A percentile compares a stretch with the other conserved stretches of the same genome.
Evolutionary conservation across 2,888 invertebrate species (phyloP).

Genomic region (Rhaphigaster nebulosa): DNA sequence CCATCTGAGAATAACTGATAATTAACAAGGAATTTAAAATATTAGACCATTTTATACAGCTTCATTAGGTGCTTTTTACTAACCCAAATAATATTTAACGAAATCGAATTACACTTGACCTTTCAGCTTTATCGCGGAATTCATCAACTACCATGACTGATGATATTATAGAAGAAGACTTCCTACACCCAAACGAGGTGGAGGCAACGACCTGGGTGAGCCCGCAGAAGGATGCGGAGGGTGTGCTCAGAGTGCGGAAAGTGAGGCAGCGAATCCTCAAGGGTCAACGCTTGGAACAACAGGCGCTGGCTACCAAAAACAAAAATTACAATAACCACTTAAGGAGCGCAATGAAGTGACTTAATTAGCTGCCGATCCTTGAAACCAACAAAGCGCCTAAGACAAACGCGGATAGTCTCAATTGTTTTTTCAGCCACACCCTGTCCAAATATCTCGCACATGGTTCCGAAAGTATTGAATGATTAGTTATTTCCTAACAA

Average conservation of each 20-base stretch:
- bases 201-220: background rate
- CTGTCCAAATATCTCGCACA: background rate
- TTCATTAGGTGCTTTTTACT: too few relatives aligned
- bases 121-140: background rate
- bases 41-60: too few relatives aligned
- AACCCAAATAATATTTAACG: too few relatives aligned
- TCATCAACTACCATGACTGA: background rate
- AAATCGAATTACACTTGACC: background rate
- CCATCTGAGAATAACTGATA: too few relatives aligned
- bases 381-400: background rate
- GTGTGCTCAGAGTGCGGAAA: conserved; percentile 9
- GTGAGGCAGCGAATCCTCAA: background rate
- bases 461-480: too few relatives aligned
- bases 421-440: background rate
- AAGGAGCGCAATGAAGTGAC: background rate
- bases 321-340: background rate
- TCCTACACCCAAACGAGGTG: conserved; percentile 1
- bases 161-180: background rate
- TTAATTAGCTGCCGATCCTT: background rate
- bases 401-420: background rate
- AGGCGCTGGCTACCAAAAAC: background rate
- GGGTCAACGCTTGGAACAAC: background rate
- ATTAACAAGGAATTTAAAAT: too few relatives aligned
- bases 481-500: too few relatives aligned
- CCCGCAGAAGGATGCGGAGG: conserved; percentile 7